Evolutionary conservation across 2,797 vertebrate species (phyloP).

Genomic region (Eremophila alpestris): DNA sequence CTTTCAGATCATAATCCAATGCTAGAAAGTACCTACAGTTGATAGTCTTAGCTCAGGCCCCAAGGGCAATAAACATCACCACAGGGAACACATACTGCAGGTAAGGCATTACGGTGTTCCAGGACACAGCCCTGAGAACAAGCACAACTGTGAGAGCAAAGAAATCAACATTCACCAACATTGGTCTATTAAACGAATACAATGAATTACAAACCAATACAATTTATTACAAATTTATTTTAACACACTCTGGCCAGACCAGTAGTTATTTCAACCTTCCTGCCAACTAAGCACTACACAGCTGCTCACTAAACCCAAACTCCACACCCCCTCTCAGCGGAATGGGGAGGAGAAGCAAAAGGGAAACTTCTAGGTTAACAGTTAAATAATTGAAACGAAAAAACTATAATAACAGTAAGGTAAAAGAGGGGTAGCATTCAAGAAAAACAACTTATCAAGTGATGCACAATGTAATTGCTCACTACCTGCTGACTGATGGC

Average conservation of each 20-base stretch:
- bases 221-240: background rate
- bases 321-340: background rate
- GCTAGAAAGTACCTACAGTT: background rate
- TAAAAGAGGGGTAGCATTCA: background rate
- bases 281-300: background rate
- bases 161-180: background rate
- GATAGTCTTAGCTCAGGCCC: background rate
- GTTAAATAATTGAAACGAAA: background rate
- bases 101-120: background rate
- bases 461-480: background rate
- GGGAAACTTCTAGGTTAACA: background rate
- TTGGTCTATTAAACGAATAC: background rate
- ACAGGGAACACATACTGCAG: background rate
- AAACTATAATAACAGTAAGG: background rate
- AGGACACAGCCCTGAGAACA: background rate
- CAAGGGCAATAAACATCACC: background rate
- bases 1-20: background rate
- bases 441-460: background rate
- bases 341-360: background rate
- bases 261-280: background rate
- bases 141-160: background rate
- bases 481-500: background rate
- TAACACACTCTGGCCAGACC: background rate
- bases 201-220: too few relatives aligned
- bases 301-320: background rate